A percentile compares a stretch with the other conserved stretches of the same genome.
These are phyloP conservation scores for Decapterus maruadsi DNA, from an alignment of 2,797 vertebrate species.

Conservation along the genomic window DNA sequence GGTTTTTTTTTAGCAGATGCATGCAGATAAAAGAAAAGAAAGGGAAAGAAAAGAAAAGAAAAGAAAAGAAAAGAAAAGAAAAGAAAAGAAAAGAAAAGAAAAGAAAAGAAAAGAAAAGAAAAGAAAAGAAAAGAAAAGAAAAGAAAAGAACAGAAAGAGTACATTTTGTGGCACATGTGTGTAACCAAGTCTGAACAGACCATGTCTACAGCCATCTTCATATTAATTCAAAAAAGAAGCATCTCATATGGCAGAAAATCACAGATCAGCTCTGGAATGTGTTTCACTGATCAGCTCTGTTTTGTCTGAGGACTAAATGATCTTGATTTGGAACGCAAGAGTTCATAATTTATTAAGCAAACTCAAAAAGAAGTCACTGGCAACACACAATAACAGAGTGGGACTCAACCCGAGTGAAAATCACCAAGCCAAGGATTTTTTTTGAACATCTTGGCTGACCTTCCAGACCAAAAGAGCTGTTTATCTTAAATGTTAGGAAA, in stretches of 20 bases:
- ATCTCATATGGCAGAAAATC: conserved; percentile 37
- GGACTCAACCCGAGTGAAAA: conserved; percentile 20
- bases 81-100: background rate
- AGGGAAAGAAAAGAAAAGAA: background rate
- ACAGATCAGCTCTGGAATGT: conserved; percentile 36
- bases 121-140: background rate
- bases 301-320: conserved; percentile 55
- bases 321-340: conserved; percentile 57
- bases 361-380: conserved; percentile 57
- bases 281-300: conserved; percentile 44
- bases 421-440: conserved; percentile 25
- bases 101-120: background rate
- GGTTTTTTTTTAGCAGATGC: conserved; percentile 3
- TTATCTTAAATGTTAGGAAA: conserved; percentile 77
- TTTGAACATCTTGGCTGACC: conserved; percentile 64
- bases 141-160: background rate
- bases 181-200: background rate
- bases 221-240: conserved; percentile 38
- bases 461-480: conserved; percentile 65
- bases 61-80: background rate
- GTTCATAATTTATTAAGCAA: conserved; percentile 56
- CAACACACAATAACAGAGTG: conserved; percentile 43
- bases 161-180: background rate
- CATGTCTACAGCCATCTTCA: conserved; percentile 8
- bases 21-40: background rate